Conservation (phyloP, 2,888 invertebrate genomes). For the Eledona agricola region DNA sequence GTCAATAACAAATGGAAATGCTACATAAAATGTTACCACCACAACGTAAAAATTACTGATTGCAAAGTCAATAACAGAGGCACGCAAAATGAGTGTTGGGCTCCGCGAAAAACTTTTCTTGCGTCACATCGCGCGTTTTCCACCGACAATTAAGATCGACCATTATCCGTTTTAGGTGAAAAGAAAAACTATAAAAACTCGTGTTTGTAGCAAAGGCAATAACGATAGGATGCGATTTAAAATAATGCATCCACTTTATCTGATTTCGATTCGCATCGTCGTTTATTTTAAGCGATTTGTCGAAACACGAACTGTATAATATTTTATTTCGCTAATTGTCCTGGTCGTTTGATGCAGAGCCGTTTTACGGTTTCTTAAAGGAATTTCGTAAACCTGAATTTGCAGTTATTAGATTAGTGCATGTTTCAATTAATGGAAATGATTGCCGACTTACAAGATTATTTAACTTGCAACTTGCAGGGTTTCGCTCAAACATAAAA, state of each 20-base stretch:
- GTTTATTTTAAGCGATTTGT: constrained; percentile 17
- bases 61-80: constrained; percentile 18
- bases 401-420: constrained; percentile 22
- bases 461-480: constrained; percentile 2
- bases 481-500: constrained; percentile 14
- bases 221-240: constrained; percentile 15
- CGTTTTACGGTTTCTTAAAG: constrained; percentile 15
- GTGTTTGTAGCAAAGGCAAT: constrained; percentile 1
- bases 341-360: constrained; percentile 11
- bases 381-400: constrained; percentile 15
- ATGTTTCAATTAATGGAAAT: constrained; percentile 14
- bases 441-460: constrained; percentile 16
- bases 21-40: background rate
- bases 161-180: constrained; percentile 1
- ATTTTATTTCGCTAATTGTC: constrained; percentile 15
- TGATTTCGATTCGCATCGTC: constrained; percentile 20
- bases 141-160: too few species aligned
- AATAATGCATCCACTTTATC: constrained; percentile 22
- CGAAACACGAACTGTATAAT: constrained; percentile 11
- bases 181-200: constrained; percentile 13
- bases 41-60: constrained; percentile 18
- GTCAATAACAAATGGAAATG: background rate
- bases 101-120: constrained; percentile 3
- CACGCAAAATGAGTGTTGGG: constrained; percentile 21
- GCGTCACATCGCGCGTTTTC: too few species aligned